A percentile compares a stretch with the other conserved stretches of the same genome.
phyloP scores from a whole-genome alignment of 2,113 vertebrate species.

The Turnix velox region DNA sequence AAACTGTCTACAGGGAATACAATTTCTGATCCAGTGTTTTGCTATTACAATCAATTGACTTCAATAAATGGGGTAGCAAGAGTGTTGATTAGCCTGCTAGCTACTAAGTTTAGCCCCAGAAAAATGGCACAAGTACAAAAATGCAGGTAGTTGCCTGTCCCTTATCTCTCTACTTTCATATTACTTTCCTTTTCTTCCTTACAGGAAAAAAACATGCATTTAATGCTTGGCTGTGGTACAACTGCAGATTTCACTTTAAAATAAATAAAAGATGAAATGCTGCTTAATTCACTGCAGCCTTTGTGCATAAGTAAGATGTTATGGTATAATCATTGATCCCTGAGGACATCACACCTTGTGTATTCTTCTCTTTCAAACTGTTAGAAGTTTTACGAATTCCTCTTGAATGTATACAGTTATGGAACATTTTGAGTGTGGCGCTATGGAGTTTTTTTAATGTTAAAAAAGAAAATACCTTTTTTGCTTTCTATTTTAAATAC shows the following conservation, averaged over 20 bases:
- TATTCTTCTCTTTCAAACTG: neutral
- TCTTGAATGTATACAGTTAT: neutral
- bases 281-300: neutral
- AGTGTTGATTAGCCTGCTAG: neutral
- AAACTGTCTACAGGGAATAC: neutral
- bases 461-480: neutral
- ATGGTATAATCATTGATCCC: neutral
- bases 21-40: neutral
- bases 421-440: neutral
- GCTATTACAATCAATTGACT: neutral
- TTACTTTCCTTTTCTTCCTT: neutral
- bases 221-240: neutral
- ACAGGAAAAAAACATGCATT: neutral
- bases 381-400: neutral
- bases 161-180: neutral
- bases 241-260: neutral
- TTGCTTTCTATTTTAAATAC: neutral
- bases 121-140: neutral
- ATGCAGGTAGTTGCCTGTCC: neutral
- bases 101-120: neutral
- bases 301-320: neutral
- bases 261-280: neutral
- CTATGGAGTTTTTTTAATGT: accelerated
- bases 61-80: neutral
- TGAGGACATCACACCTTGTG: neutral